These are phyloP conservation scores for Nibea coibor DNA, from an alignment of 2,113 vertebrate species.

Conservation along the genomic window DNA sequence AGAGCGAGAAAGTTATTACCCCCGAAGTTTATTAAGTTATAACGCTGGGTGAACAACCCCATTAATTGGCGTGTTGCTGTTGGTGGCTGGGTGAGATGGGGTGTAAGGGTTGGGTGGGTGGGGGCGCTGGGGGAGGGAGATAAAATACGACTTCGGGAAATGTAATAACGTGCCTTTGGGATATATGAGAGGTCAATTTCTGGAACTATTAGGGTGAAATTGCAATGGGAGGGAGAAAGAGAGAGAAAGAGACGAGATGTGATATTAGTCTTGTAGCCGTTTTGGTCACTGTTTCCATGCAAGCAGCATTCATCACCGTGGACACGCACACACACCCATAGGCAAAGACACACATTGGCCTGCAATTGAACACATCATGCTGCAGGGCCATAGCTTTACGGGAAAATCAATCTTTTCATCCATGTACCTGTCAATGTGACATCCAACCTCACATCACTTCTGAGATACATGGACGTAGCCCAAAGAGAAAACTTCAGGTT, in stretches of 20 bases:
- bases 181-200: conserved; percentile 78
- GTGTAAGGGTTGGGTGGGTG: conserved; percentile 33
- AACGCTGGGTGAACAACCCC: conserved; percentile 73
- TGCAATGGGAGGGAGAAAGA: conserved; percentile 60
- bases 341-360: conserved; percentile 23
- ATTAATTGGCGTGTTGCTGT: conserved; percentile 76
- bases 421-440: conserved; percentile 36
- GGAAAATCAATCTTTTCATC: conserved; percentile 61
- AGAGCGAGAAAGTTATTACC: conserved; percentile 79
- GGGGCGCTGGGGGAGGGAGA: conserved; percentile 1
- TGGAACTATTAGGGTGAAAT: conserved; percentile 77
- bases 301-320: conserved; percentile 52
- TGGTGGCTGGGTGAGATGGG: conserved; percentile 68
- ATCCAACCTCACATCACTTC: background rate
- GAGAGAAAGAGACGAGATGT: conserved; percentile 33
- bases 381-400: conserved; percentile 48
- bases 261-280: conserved; percentile 58
- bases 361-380: conserved; percentile 37
- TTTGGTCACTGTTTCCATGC: conserved; percentile 61
- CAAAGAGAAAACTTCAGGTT: conserved; percentile 39
- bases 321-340: conserved; percentile 17
- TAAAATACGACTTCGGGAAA: conserved; percentile 75
- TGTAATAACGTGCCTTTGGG: conserved; percentile 75
- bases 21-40: conserved; percentile 82
- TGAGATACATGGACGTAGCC: conserved; percentile 21